Percentiles rank a stretch among this genome's conserved stretches.
These are phyloP conservation scores for Leptinotarsa tumamoca DNA, from an alignment of 2,888 invertebrate species.

Conservation along the genomic window DNA sequence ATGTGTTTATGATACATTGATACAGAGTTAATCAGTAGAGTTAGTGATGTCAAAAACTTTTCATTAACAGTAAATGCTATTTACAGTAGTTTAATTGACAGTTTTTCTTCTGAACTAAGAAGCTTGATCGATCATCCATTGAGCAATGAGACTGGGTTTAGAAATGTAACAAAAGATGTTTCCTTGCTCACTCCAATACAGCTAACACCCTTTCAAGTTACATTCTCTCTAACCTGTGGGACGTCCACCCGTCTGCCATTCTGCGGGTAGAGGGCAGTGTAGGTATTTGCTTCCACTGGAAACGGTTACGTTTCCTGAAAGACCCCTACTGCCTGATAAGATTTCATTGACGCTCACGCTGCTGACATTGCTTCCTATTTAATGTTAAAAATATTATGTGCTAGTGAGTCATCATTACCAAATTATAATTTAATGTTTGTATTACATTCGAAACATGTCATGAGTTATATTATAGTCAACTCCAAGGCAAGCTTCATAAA, in stretches of 20 bases:
- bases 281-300: constrained; percentile 84
- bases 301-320: constrained; percentile 81
- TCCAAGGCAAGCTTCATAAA: no score
- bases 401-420: not conserved
- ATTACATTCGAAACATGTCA: not conserved
- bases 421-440: not conserved
- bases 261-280: constrained; percentile 81
- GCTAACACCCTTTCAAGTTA: constrained; percentile 8
- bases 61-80: not conserved
- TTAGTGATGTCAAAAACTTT: not conserved
- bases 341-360: constrained; percentile 69
- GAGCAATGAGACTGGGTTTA: constrained; percentile 13
- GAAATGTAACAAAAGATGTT: not conserved
- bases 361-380: constrained; percentile 55
- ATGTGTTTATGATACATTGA: no score
- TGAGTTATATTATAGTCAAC: not conserved
- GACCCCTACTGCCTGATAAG: constrained; percentile 56
- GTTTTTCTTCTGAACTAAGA: not conserved
- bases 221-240: constrained; percentile 52
- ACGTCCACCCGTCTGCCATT: constrained; percentile 63
- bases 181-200: not conserved
- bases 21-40: no score
- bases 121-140: not conserved
- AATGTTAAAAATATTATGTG: constrained; percentile 47
- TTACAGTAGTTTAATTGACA: not conserved